Evolutionary conservation across 1,140 invertebrate species (phyloP), one percentile per base, ranked within the genome.

Genomic region (Leucophenga varia): DNA sequence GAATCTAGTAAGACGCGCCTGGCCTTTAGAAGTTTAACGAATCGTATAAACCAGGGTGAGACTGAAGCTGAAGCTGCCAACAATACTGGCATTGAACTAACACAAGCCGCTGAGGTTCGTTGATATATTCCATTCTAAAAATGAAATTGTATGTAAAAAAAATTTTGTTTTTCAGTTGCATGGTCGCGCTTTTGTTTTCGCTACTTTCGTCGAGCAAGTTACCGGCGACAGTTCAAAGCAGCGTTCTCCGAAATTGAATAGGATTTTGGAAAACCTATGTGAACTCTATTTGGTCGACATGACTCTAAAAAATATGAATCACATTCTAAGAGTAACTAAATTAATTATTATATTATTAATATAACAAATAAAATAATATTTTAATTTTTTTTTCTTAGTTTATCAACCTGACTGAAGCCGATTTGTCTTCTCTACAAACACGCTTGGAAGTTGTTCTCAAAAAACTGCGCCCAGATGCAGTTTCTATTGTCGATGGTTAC

Each of bases 401-500:
- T 64, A 82, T 86, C 3, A 80, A 81, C 40, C 61, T 89, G 42
- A 79, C 77, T 2, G 79, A 81, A 16, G 61, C 77, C 34, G 82
- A 91, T 57, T 76, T 94, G 3, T 69, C 79, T 32, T 47, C 72
- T 0, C 65, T 93, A 12, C 85, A 91, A 67, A 58, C 75, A 3
- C 82, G 84, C 37, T 74, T 93, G 40, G 85, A 89, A 58, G 79
- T 83, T 4, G 74, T 90, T 13, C 74, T 96, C 22, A 63, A 69
- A 1, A 67, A 78, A 3, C 80, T 97, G 14, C 81, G 93, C 40
- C 87, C 89, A 2, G 90, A 97, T 76, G 91, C 89, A 10, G 86
- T 97, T 1, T 84, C 87, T 9, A 79, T 97, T 10, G 92, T 96
- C 0, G 93, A 97, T 75, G 85, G 89, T 1, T 97, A 95, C 58